Conservation (phyloP, 1,140 invertebrate species). For the Pseudomyrmex concolor region DNA sequence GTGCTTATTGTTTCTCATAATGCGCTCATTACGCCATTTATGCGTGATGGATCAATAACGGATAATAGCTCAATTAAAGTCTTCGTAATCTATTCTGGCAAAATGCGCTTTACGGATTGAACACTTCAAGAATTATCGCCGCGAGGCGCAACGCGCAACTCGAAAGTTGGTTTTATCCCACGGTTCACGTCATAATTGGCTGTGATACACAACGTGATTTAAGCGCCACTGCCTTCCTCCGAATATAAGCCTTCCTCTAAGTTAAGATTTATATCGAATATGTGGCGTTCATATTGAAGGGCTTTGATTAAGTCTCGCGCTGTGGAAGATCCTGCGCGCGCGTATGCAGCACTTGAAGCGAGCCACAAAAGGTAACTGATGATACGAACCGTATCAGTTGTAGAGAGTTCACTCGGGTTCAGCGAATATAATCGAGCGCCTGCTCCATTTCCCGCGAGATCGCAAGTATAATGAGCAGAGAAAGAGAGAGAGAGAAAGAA, state of each 20-base stretch:
- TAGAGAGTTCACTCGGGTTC: constrained; percentile 63
- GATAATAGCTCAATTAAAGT: constrained; percentile 47
- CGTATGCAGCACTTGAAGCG: constrained; percentile 47
- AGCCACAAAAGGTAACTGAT: constrained; percentile 57
- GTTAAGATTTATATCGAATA: constrained; percentile 22
- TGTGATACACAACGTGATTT: constrained; percentile 48
- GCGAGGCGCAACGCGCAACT: constrained; percentile 15
- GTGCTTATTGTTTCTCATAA: not conserved
- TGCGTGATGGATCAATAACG: constrained; percentile 7
- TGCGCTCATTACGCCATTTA: not conserved
- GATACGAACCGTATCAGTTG: constrained; percentile 60
- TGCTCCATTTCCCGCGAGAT: constrained; percentile 81
- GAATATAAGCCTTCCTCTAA: constrained; percentile 9
- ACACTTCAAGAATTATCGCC: constrained; percentile 6
- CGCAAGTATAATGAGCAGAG: constrained; percentile 64
- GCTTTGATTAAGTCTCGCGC: constrained; percentile 39
- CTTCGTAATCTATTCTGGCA: constrained; percentile 2
- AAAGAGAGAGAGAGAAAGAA: constrained; percentile 56
- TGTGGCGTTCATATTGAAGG: constrained; percentile 13
- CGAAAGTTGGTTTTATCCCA: constrained; percentile 16
- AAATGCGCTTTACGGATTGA: constrained; percentile 1
- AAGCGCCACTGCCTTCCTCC: constrained; percentile 7
- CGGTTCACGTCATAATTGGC: constrained; percentile 41
- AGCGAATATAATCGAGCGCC: constrained; percentile 77
- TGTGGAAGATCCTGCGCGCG: not conserved